These are phyloP conservation scores for Actinemys pallida DNA, from an alignment of 2,113 vertebrate genomes.

Conservation along the genomic window DNA sequence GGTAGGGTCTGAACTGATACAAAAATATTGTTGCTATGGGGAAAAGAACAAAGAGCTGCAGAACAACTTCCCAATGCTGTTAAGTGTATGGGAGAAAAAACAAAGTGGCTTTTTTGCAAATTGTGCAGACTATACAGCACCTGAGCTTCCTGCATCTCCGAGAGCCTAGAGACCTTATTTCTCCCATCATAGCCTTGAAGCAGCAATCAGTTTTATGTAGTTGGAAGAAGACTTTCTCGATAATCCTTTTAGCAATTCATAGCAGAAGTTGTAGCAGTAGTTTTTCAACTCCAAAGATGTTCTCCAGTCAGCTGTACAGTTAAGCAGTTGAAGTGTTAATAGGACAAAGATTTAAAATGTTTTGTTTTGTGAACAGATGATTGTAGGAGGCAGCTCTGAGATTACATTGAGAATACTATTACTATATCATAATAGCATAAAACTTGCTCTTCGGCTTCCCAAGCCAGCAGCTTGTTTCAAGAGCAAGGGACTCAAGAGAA, in stretches of 20 bases:
- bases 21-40: background rate
- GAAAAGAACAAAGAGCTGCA: background rate
- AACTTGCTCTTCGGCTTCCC: background rate
- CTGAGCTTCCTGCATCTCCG: fast-evolving
- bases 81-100: background rate
- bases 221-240: background rate
- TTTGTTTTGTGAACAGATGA: background rate
- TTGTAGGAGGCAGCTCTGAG: background rate
- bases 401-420: background rate
- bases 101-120: background rate
- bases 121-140: background rate
- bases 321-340: background rate
- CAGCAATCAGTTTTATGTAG: background rate
- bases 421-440: background rate
- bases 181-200: background rate
- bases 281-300: background rate
- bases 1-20: background rate
- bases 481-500: background rate
- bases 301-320: background rate
- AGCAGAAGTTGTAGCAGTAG: background rate
- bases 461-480: background rate
- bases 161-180: background rate
- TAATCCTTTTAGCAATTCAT: background rate
- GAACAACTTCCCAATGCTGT: background rate
- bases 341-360: background rate